Percentiles rank a stretch among this genome's conserved stretches.
Conservation (phyloP, 2,888 invertebrate species). For the Lagria hirta region DNA sequence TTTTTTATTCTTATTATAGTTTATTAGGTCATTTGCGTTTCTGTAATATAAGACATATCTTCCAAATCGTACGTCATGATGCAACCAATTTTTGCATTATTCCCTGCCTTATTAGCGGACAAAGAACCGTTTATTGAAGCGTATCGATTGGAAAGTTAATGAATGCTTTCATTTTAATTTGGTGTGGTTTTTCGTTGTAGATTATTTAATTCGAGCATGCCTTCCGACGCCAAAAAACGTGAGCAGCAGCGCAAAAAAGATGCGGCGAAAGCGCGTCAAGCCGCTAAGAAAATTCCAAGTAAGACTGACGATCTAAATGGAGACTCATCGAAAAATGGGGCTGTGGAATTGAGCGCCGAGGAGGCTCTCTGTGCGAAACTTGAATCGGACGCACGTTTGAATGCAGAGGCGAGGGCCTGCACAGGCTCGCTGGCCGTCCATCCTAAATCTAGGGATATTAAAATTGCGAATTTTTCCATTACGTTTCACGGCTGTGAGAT, state of each 20-base stretch:
- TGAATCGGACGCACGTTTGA: slow-evolving; percentile 88
- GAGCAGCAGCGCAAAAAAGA: slow-evolving; percentile 97
- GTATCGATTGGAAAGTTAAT: slow-evolving; percentile 14
- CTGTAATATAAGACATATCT: background rate
- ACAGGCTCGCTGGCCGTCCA: slow-evolving; percentile 96
- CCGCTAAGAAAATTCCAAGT: slow-evolving; percentile 51
- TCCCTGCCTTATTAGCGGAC: too few relatives aligned
- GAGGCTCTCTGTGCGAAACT: slow-evolving; percentile 84
- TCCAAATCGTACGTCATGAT: background rate
- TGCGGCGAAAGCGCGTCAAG: slow-evolving; percentile 74
- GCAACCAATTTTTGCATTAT: slow-evolving; percentile 1
- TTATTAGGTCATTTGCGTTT: slow-evolving; percentile 1
- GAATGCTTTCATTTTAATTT: slow-evolving; percentile 13
- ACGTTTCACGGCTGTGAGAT: slow-evolving; percentile 98
- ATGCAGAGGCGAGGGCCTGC: slow-evolving; percentile 90
- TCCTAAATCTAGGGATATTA: slow-evolving; percentile 93
- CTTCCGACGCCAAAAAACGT: slow-evolving; percentile 98
- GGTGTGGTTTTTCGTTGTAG: background rate
- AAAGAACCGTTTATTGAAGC: slow-evolving; percentile 8
- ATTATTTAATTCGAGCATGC: slow-evolving; percentile 65
- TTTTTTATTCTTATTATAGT: background rate
- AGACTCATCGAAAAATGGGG: slow-evolving; percentile 54
- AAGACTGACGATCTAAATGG: slow-evolving; percentile 25
- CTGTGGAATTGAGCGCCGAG: slow-evolving; percentile 67
- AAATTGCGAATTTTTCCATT: slow-evolving; percentile 94